phyloP scores from a whole-genome alignment of 2,888 invertebrate genomes.

The Coenonympha arcania region DNA sequence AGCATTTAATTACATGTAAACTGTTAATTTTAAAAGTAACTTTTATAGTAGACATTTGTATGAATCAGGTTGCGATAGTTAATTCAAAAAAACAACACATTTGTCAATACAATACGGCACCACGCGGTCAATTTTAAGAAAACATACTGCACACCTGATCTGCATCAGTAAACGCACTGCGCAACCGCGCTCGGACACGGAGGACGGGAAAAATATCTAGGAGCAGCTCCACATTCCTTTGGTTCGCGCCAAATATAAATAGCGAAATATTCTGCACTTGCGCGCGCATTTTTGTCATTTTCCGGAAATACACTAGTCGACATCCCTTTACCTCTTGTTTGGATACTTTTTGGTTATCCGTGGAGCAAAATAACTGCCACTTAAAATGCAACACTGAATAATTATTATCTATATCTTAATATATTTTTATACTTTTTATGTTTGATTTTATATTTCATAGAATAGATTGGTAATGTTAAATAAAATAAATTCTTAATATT shows the following conservation, averaged over 20 bases:
- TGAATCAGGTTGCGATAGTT: neutral
- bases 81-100: neutral
- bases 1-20: neutral
- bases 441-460: no score
- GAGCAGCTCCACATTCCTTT: constrained; percentile 17
- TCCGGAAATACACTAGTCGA: constrained; percentile 17
- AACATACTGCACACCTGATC: constrained; percentile 27
- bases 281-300: constrained; percentile 24
- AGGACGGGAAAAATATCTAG: constrained; percentile 18
- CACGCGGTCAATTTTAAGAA: constrained; percentile 21
- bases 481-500: no score
- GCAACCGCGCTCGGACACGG: constrained; percentile 27
- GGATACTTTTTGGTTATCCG: no score
- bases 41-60: neutral
- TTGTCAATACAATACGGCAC: constrained; percentile 6
- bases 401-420: no score
- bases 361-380: no score
- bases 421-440: no score
- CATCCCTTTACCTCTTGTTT: neutral
- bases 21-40: neutral
- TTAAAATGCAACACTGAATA: no score
- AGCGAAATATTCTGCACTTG: constrained; percentile 14
- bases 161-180: constrained; percentile 30
- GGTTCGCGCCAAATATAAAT: constrained; percentile 25
- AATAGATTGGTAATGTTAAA: no score